phyloP scores from a whole-genome alignment of 2,113 vertebrate genomes.

The rat (Rattus norvegicus) region DNA sequence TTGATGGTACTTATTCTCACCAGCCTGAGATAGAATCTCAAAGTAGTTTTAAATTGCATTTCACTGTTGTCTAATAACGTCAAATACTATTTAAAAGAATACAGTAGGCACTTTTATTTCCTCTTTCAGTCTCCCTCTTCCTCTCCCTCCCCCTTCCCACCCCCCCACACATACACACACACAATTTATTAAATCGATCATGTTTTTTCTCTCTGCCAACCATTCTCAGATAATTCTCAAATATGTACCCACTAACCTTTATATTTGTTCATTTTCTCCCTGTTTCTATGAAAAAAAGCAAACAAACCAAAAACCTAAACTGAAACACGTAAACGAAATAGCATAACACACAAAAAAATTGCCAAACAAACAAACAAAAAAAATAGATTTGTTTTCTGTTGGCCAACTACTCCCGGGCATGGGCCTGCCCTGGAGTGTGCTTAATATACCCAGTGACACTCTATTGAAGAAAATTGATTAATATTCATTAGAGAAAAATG shows the following conservation, averaged over 20 bases:
- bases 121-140: background rate
- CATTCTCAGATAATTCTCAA: background rate
- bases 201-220: background rate
- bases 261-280: background rate
- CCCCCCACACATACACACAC: no score
- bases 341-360: background rate
- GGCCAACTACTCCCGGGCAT: background rate
- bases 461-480: background rate
- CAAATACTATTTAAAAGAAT: background rate
- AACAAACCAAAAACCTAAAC: background rate
- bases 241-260: background rate
- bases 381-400: background rate
- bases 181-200: background rate
- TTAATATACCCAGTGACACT: background rate
- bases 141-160: background rate
- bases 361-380: background rate
- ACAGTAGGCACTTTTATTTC: background rate
- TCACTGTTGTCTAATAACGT: background rate
- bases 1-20: background rate
- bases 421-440: rapidly evolving
- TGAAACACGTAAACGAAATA: background rate
- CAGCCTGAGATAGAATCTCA: background rate
- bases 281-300: background rate
- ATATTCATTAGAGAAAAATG: no score
- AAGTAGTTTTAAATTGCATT: background rate